Base-by-base conservation (phyloP, 1,140 invertebrate species). In the Drosophila busckii region DNA sequence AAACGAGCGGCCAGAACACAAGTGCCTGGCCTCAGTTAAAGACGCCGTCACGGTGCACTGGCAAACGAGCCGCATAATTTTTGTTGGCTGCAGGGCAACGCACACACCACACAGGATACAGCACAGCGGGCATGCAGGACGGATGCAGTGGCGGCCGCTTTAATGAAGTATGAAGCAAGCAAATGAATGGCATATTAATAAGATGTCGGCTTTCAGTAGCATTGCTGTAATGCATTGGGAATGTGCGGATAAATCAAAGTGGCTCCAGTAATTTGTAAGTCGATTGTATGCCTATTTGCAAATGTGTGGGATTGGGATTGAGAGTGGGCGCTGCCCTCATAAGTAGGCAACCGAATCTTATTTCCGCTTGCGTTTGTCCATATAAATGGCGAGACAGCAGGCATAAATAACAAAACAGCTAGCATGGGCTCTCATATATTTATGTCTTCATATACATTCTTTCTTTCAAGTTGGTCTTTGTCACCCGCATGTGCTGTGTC, bases 101-200 rank as follows among this genome's bases (percentile, higher is more conserved):
- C 67, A 62, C 56, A n/a, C n/a, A n/a, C n/a, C n/a, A n/a, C n/a
- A n/a, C 71, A 45, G 71, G 71, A 76, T 63, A 64, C 49, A 49
- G 48, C 26, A 35, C 40, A 22, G 35, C 23, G 22, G 12, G 17
- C 29, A 41, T 35, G 12, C 42, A 31, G 40, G 31, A 56, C 26
- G 31, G 17, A 45, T 26, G 50, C 26, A 15, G 35, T 49, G 25
- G 62, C 64, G 67, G 53, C 50, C 60, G 73, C 68, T 80, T 80
- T 82, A 80, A 80, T 80, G 73, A 80, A 82, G 63, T 80, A 80
- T 80, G 78, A 71, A 76, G 63, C 62, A 64, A 42, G 63, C 75
- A 80, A 80, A 80, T 80, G 73, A 82, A 80, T 80, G 73, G 68
- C 54, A 70, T 73, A 80, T 80, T 80, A 80, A 80, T 67, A 78